These are phyloP conservation scores for Drosophila merina DNA, from an alignment of 2,888 invertebrate species.

Conservation along the genomic window DNA sequence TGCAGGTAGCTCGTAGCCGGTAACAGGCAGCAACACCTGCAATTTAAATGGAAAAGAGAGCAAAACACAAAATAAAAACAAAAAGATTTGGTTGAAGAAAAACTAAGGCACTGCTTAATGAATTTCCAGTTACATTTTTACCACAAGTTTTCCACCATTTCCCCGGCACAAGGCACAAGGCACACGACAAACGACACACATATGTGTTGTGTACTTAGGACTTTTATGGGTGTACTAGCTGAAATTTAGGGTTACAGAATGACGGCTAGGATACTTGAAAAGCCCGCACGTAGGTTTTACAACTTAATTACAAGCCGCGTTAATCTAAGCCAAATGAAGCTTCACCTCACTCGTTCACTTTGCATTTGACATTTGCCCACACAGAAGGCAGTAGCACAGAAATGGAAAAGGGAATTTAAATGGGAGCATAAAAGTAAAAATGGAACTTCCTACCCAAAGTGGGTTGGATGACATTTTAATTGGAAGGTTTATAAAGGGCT, in stretches of 20 bases:
- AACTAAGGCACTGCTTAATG: slow-evolving; percentile 43
- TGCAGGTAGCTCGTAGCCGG: neutral
- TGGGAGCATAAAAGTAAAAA: slow-evolving; percentile 19
- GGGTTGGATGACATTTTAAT: slow-evolving; percentile 52
- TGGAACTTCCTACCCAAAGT: slow-evolving; percentile 32
- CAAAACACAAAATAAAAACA: slow-evolving; percentile 1
- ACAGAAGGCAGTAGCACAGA: slow-evolving; percentile 12
- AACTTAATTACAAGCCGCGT: slow-evolving; percentile 69
- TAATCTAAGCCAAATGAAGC: slow-evolving; percentile 71
- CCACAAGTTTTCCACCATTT: slow-evolving; percentile 29
- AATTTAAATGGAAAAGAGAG: slow-evolving; percentile 4
- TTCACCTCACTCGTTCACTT: slow-evolving; percentile 47
- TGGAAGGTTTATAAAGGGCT: slow-evolving; percentile 12
- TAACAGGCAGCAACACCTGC: slow-evolving; percentile 22
- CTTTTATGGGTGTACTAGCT: slow-evolving; percentile 46
- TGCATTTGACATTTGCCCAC: slow-evolving; percentile 23
- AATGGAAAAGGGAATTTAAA: slow-evolving; percentile 15
- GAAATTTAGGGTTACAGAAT: slow-evolving; percentile 4
- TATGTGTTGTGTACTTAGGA: slow-evolving; percentile 64
- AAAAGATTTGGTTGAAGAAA: neutral
- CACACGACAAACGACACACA: slow-evolving; percentile 8
- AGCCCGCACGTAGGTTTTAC: slow-evolving; percentile 65
- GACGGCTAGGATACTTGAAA: slow-evolving; percentile 33
- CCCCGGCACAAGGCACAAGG: neutral
- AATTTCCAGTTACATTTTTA: slow-evolving; percentile 54